A percentile compares a stretch with the other conserved stretches of the same genome.
Evolutionary conservation across 2,113 vertebrate genomes (phyloP).

Genomic region (Piprites chloris): DNA sequence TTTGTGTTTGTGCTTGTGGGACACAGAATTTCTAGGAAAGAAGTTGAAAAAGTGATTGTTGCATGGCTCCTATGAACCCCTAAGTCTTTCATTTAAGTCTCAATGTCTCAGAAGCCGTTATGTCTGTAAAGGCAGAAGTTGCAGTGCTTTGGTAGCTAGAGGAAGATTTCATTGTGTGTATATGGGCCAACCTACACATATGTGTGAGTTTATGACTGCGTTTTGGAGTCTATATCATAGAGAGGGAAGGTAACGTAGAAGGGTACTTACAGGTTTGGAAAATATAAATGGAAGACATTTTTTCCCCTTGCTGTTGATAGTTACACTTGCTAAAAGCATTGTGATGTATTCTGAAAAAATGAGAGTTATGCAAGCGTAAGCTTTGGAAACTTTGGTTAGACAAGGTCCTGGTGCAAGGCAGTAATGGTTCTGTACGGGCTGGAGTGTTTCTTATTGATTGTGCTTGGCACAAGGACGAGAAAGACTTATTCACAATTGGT

Average conservation of each 20-base stretch:
- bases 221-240: not conserved
- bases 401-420: not conserved
- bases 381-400: not conserved
- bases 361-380: not conserved
- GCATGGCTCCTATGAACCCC: accelerated
- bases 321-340: not conserved
- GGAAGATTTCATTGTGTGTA: not conserved
- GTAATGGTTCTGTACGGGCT: not conserved
- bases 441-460: not conserved
- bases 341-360: not conserved
- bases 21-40: not conserved
- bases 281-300: not conserved
- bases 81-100: not conserved
- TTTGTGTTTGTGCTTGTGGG: not conserved
- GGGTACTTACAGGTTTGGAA: not conserved
- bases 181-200: accelerated
- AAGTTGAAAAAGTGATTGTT: not conserved
- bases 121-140: not conserved
- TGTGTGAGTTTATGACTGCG: not conserved
- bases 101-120: not conserved
- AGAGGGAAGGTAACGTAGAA: not conserved
- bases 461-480: not conserved
- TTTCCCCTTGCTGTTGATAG: not conserved
- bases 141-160: not conserved
- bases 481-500: not conserved